phyloP scores from a whole-genome alignment of 2,888 invertebrate species.

The Xylocampa areola region DNA sequence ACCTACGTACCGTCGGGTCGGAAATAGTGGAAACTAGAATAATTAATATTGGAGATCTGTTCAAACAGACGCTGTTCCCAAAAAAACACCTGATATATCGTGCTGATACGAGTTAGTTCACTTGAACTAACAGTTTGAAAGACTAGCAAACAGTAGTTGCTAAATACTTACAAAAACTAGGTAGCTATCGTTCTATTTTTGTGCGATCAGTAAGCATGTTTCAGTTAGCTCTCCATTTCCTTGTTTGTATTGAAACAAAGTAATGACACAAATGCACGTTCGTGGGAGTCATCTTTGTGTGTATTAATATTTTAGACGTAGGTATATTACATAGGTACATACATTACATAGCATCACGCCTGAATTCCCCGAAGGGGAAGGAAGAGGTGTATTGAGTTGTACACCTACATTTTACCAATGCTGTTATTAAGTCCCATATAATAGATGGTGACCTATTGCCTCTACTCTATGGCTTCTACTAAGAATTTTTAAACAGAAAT shows the following conservation, averaged over 20 bases:
- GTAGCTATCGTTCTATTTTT: slow-evolving; percentile 57
- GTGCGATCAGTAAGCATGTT: slow-evolving; percentile 47
- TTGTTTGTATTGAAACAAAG: slow-evolving; percentile 47
- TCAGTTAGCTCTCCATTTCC: slow-evolving; percentile 45
- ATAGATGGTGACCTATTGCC: too few relatives aligned
- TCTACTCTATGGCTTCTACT: too few relatives aligned
- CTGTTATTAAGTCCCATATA: too few relatives aligned
- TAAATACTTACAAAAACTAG: slow-evolving; percentile 55
- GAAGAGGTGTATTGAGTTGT: too few relatives aligned
- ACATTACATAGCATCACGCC: too few relatives aligned
- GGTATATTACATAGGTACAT: too few relatives aligned
- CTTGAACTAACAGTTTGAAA: slow-evolving; percentile 60
- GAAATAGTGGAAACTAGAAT: slow-evolving; percentile 50
- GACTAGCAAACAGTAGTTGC: slow-evolving; percentile 42
- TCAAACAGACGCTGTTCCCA: slow-evolving; percentile 53
- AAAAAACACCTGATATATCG: slow-evolving; percentile 64
- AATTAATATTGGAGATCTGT: slow-evolving; percentile 35
- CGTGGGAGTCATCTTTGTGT: not conserved
- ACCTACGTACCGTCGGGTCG: not conserved
- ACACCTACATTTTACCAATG: too few relatives aligned
- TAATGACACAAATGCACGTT: slow-evolving; percentile 29
- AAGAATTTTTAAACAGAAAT: too few relatives aligned
- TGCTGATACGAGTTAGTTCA: slow-evolving; percentile 49
- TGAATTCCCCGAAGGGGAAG: too few relatives aligned
- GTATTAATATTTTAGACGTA: slow-evolving; percentile 10